Percentiles rank a stretch among this genome's conserved stretches.
Conservation (phyloP, 2,888 invertebrate genomes). For the Eupithecia subumbrata region DNA sequence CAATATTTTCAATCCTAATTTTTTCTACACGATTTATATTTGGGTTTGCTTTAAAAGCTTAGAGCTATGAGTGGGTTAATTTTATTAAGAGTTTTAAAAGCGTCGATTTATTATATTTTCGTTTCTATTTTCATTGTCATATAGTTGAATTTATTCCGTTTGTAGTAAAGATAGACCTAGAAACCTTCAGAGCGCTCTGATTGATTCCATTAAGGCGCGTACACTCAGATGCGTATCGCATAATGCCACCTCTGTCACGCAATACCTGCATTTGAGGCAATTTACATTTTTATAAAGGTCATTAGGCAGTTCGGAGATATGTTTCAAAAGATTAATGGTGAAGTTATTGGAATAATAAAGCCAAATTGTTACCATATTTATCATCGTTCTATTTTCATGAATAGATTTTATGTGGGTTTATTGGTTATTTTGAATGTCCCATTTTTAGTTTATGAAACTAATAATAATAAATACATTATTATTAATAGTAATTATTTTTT, state of each 20-base stretch:
- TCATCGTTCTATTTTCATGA: slow-evolving; percentile 6
- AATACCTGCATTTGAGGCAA: slow-evolving; percentile 58
- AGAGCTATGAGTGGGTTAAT: not conserved
- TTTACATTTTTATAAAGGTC: slow-evolving; percentile 50
- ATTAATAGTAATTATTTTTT: too few relatives aligned
- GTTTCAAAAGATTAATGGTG: slow-evolving; percentile 33
- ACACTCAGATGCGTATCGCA: slow-evolving; percentile 56
- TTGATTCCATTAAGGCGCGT: slow-evolving; percentile 74
- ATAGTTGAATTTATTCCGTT: not conserved
- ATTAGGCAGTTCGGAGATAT: slow-evolving; percentile 38
- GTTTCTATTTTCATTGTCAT: not conserved
- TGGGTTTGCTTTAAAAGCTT: not conserved
- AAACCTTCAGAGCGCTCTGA: slow-evolving; percentile 60
- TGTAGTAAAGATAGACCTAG: not conserved
- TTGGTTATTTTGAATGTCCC: too few relatives aligned
- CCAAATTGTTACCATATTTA: slow-evolving; percentile 10
- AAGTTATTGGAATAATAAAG: slow-evolving; percentile 14
- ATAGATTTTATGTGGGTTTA: not conserved
- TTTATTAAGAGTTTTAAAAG: not conserved
- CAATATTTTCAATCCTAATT: not conserved
- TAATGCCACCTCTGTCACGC: slow-evolving; percentile 51
- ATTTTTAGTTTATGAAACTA: not conserved
- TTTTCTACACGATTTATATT: not conserved
- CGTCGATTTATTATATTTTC: not conserved
- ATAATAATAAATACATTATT: too few relatives aligned